A percentile compares a stretch with the other conserved stretches of the same genome.
Conservation (phyloP, 2,113 vertebrate genomes). For the Toxotes chatareus region DNA sequence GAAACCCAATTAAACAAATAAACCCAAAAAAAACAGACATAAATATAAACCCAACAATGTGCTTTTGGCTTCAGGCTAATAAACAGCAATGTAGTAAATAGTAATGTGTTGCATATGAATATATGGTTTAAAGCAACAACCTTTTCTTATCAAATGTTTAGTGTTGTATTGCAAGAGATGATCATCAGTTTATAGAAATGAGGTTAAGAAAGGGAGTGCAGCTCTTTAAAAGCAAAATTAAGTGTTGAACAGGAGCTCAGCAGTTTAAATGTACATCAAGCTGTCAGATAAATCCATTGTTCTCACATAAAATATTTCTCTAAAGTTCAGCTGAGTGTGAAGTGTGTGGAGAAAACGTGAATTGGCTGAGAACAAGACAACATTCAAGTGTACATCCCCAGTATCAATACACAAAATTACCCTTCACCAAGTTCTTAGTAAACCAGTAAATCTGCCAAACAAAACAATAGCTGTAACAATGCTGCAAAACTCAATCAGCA, state of each 20-base stretch:
- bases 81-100: not conserved
- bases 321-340: not conserved
- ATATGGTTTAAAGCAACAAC: not conserved
- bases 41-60: not conserved
- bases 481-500: not conserved
- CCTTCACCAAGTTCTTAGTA: not conserved
- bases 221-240: not conserved
- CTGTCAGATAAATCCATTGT: not conserved
- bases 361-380: not conserved
- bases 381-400: not conserved
- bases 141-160: not conserved
- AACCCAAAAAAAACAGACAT: not conserved
- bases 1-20: not conserved
- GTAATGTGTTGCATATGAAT: not conserved
- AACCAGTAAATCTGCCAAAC: conserved; percentile 14
- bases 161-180: not conserved
- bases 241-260: not conserved
- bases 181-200: not conserved
- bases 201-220: not conserved
- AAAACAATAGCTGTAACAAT: not conserved
- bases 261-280: not conserved
- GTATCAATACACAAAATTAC: not conserved
- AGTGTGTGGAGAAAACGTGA: not conserved
- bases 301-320: not conserved
- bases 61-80: not conserved